Percentiles rank a stretch among this genome's conserved stretches.
These are phyloP conservation scores for Lasioglossum morio DNA, from an alignment of 2,888 invertebrate genomes.

Conservation along the genomic window DNA sequence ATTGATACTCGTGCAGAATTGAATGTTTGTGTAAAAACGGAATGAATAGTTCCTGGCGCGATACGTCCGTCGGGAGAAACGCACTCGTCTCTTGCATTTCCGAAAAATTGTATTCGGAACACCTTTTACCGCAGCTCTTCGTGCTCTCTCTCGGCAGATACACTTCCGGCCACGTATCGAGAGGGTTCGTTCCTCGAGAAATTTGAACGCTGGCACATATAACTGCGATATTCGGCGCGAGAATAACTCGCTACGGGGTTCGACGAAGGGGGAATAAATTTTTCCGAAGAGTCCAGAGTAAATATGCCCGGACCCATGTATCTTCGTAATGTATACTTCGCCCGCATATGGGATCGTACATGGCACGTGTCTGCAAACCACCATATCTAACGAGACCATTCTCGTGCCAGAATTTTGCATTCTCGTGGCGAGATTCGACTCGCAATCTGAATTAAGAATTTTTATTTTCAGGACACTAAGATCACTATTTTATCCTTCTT, in stretches of 20 bases:
- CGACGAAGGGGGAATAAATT: constrained; percentile 31
- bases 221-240: background rate
- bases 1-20: background rate
- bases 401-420: background rate
- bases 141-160: background rate
- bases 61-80: background rate
- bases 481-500: background rate
- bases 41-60: background rate
- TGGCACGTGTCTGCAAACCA: background rate
- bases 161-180: constrained; percentile 23
- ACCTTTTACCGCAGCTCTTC: background rate
- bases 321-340: constrained; percentile 9
- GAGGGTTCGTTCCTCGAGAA: constrained; percentile 8
- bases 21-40: background rate
- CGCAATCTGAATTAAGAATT: background rate
- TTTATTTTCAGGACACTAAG: background rate
- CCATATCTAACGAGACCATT: constrained; percentile 2
- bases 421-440: background rate
- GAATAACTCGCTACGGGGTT: constrained; percentile 10
- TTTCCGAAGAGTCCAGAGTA: constrained; percentile 31
- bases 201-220: constrained; percentile 3
- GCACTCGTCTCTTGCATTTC: background rate
- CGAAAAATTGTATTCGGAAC: background rate
- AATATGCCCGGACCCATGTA: constrained; percentile 28
- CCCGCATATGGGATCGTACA: background rate